phyloP scores from a whole-genome alignment of 1,140 invertebrate genomes.

The Druon quercuslanigerum region DNA sequence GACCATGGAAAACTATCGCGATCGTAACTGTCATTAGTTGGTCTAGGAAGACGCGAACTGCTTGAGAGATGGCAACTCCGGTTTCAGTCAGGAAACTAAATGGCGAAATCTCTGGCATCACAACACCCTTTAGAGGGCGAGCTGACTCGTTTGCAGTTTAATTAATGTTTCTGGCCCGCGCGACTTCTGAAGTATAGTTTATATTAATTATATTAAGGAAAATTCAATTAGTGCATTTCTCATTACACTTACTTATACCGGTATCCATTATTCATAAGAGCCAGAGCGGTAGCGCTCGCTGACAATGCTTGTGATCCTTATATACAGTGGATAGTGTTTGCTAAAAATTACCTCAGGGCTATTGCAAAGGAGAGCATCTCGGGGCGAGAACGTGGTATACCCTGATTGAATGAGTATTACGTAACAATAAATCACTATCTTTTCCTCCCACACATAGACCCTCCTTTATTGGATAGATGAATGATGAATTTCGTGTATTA shows the following conservation, averaged over 20 bases:
- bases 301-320: constrained; percentile 63
- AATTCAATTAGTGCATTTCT: constrained; percentile 74
- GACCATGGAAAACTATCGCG: constrained; percentile 46
- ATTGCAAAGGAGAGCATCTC: not conserved
- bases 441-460: not conserved
- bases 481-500: constrained; percentile 21
- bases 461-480: not conserved
- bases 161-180: constrained; percentile 63
- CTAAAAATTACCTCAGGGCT: not conserved
- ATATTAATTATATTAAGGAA: constrained; percentile 73
- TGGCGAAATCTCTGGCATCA: constrained; percentile 36
- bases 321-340: constrained; percentile 43
- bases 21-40: constrained; percentile 54
- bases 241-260: constrained; percentile 72
- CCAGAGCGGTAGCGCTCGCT: constrained; percentile 50
- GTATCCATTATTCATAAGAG: constrained; percentile 73
- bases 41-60: constrained; percentile 39
- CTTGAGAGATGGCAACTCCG: constrained; percentile 20
- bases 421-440: not conserved
- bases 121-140: constrained; percentile 35
- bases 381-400: not conserved
- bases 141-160: constrained; percentile 58
- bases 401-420: constrained; percentile 6
- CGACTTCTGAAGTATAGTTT: constrained; percentile 62
- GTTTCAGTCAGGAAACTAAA: constrained; percentile 14